Base-by-base conservation (phyloP, 2,888 invertebrate species). In the Argynnis bischoffii region DNA sequence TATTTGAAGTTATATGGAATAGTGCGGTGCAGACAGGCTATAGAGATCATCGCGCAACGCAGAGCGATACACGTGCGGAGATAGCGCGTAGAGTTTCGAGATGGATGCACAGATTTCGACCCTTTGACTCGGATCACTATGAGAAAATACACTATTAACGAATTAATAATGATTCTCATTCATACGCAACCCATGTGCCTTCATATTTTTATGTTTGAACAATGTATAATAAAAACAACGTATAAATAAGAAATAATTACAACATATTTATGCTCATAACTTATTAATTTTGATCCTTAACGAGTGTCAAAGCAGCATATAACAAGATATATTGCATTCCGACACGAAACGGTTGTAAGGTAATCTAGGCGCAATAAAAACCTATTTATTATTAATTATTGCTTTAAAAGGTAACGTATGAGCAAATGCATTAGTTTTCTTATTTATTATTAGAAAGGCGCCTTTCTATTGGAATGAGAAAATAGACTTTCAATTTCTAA, bases 61-160 rank as follows among this genome's bases (percentile, higher is more conserved):
- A 69, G 74, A 56, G 74, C 73, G 89, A 90, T 90, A 86, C 88
- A 88, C 89, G 89, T 90, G 87, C 81, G 82, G 59, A 74, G 89
- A 89, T 89, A 88, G 76, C 78, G 78, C 70, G 63, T 50, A 57
- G 64, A 55, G 63, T 72, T 80, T 76, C 74, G 71, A 85, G 87
- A 88, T 87, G 75, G 80, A 81, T 80, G 70, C 72, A 71, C 66
- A 82, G 86, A 86, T 86, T 79, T 77, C 76, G 78, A 75, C 77
- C 81, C 82, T 84, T 88, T 88, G 84, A 85, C 82, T 80, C 79
- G 75, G 75, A 73, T 66, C 72, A 65, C 76, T 82, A 81, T 83
- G 81, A 79, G 81, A 83, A 82, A 77, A 70, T 73, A 68, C 69
- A 67, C 74, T 69, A 75, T 74, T 74, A 75, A 72, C 66, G 53